Conservation (phyloP, 2,797 vertebrate genomes). For the Coregonus suidteri region DNA sequence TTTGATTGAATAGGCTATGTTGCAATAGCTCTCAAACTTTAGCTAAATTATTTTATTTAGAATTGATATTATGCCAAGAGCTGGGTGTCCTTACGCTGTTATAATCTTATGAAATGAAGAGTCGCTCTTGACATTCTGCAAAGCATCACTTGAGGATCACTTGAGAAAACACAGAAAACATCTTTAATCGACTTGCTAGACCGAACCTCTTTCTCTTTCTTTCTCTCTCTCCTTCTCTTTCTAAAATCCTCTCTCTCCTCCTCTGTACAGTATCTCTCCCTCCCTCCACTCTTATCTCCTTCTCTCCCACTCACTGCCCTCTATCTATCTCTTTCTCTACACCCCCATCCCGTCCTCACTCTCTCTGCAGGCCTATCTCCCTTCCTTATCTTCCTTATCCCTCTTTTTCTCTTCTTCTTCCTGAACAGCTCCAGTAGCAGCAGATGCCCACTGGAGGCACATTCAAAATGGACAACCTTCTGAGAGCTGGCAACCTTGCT, state of each 20-base stretch:
- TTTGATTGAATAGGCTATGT: background rate
- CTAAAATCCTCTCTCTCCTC: background rate
- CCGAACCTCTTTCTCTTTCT: conserved; percentile 1
- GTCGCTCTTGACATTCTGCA: conserved; percentile 6
- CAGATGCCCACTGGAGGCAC: conserved; percentile 41
- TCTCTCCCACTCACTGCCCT: conserved; percentile 1
- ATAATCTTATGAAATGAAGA: conserved; percentile 3
- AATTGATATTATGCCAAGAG: conserved; percentile 44
- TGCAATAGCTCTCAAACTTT: conserved; percentile 38
- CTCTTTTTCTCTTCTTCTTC: conserved; percentile 11
- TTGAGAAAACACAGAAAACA: background rate
- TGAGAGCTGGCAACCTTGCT: conserved; percentile 56
- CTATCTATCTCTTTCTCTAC: background rate
- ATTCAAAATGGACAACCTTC: conserved; percentile 59
- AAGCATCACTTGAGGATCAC: conserved; percentile 26
- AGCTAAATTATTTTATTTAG: conserved; percentile 36
- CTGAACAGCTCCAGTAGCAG: background rate
- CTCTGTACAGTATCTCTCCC: background rate
- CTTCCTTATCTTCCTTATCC: conserved; percentile 19
- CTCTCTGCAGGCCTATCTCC: background rate
- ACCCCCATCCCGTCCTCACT: background rate
- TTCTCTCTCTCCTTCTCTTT: conserved; percentile 13
- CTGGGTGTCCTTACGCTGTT: background rate
- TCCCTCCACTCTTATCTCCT: conserved; percentile 4
- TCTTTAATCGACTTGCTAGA: conserved; percentile 35